Evolutionary conservation across 1,140 invertebrate species (phyloP).

Genomic region (Laodelphax striatellus): DNA sequence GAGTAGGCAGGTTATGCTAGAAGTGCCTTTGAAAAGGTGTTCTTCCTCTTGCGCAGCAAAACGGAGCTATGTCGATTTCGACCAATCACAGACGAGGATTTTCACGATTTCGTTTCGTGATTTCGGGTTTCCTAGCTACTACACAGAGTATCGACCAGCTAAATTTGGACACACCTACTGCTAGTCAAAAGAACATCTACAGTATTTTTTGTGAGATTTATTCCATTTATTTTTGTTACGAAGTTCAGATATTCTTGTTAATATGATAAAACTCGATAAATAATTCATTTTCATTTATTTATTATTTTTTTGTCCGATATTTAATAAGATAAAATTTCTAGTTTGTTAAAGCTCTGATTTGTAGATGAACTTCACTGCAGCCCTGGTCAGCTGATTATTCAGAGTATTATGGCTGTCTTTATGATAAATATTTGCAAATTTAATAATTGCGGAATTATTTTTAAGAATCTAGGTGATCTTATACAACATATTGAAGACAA

Average conservation of each 20-base stretch:
- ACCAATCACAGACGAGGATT: conserved; percentile 10
- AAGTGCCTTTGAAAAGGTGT: not conserved
- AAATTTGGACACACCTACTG: conserved; percentile 28
- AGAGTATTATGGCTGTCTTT: conserved; percentile 65
- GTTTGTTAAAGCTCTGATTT: too few species aligned
- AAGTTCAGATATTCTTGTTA: too few species aligned
- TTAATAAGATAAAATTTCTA: too few species aligned
- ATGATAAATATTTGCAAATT: conserved; percentile 79
- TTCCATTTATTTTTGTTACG: too few species aligned
- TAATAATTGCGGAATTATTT: conserved; percentile 69
- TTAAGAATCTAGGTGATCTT: conserved; percentile 62
- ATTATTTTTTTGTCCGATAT: too few species aligned
- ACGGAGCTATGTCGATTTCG: conserved; percentile 2
- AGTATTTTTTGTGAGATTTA: too few species aligned
- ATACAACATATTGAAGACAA: conserved; percentile 77
- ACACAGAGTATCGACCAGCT: conserved; percentile 33
- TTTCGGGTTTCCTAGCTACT: conserved; percentile 23
- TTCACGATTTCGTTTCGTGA: conserved; percentile 9
- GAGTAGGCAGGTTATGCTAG: conserved; percentile 25
- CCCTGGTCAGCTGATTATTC: conserved; percentile 17
- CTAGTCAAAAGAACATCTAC: conserved; percentile 14
- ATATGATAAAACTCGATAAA: too few species aligned
- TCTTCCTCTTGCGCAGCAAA: not conserved
- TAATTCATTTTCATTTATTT: too few species aligned
- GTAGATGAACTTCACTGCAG: not conserved